Evolutionary conservation across 2,888 invertebrate genomes (phyloP).

Genomic region (Caenorhabditis wallacei): DNA sequence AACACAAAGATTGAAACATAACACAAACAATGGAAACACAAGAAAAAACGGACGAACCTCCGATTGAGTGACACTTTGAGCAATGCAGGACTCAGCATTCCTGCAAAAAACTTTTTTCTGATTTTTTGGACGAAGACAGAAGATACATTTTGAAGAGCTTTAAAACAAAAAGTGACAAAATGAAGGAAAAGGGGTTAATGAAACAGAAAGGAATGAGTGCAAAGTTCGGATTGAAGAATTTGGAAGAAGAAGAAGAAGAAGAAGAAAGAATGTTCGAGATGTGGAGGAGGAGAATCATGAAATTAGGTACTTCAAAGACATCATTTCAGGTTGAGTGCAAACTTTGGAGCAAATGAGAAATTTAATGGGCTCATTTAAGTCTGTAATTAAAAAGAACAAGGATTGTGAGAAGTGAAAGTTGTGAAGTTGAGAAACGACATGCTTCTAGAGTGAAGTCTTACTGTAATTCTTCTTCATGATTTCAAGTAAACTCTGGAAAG

Average conservation of each 20-base stretch:
- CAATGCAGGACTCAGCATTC: slow-evolving; percentile 68
- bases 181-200: slow-evolving; percentile 27
- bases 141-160: slow-evolving; percentile 32
- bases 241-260: neutral
- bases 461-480: neutral
- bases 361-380: slow-evolving; percentile 16
- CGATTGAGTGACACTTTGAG: slow-evolving; percentile 67
- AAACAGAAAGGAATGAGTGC: slow-evolving; percentile 19
- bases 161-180: slow-evolving; percentile 11
- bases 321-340: slow-evolving; percentile 28
- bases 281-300: slow-evolving; percentile 25
- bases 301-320: slow-evolving; percentile 38
- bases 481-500: no score
- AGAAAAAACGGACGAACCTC: slow-evolving; percentile 45
- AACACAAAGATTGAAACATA: slow-evolving; percentile 40
- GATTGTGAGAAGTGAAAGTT: neutral
- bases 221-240: slow-evolving; percentile 14
- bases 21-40: slow-evolving; percentile 29
- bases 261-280: slow-evolving; percentile 12
- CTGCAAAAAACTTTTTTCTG: slow-evolving; percentile 50
- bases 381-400: slow-evolving; percentile 17
- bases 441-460: neutral
- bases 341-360: slow-evolving; percentile 14
- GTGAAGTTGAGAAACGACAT: neutral
- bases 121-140: slow-evolving; percentile 22